Evolutionary conservation across 2,113 vertebrate genomes (phyloP), one percentile per base, ranked within the genome.

Genomic region (Nothocercus julius): DNA sequence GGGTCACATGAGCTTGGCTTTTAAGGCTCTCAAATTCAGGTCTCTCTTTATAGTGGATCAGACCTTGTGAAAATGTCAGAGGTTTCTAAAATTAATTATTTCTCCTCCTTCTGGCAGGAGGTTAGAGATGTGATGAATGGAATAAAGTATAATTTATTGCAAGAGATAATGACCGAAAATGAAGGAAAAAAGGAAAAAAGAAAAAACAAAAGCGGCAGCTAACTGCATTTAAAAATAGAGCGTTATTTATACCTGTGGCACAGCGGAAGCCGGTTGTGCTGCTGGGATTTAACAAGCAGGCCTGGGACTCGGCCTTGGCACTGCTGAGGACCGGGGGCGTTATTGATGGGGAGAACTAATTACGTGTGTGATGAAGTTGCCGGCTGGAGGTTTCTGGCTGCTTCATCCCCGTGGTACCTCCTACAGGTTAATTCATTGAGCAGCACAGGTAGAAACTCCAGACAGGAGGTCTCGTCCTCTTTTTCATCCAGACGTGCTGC

Each of bases 291-390:
- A 91, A 93, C 68, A 67, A 90, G 87, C 54, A 80, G 47, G 63
- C 53, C 64, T 89, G 80, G 74, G 76, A 90, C 86, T 88, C 62
- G 76, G 72, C 30, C 11, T 66, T 66, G 40, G 66, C 0, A 0
- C 34, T 83, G 73, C 49, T 84, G 89, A 82, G 36, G 32, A 81
- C 87, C 81, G 62, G 66, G 92, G 85, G 74, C 3, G 0, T 92
- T 92, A 54, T 40, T 79, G 91, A 92, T 97, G 80, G 16, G 38
- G 74, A 44, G 49, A 90, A 70, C 80, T 94, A 96, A 96, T 93
- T 86, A 93, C 22, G 38, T 0, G 0, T 80, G 76, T 91, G 93
- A 93, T 96, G 80, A 92, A 96, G 79, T 88, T 85, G 87, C 78
- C 68, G 80, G 89, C 58, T 85, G 80, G 91, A 91, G 64, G 38